A percentile compares a stretch with the other conserved stretches of the same genome.
These are phyloP conservation scores for Musca domestica DNA, from an alignment of 1,140 invertebrate species.

Conservation along the genomic window DNA sequence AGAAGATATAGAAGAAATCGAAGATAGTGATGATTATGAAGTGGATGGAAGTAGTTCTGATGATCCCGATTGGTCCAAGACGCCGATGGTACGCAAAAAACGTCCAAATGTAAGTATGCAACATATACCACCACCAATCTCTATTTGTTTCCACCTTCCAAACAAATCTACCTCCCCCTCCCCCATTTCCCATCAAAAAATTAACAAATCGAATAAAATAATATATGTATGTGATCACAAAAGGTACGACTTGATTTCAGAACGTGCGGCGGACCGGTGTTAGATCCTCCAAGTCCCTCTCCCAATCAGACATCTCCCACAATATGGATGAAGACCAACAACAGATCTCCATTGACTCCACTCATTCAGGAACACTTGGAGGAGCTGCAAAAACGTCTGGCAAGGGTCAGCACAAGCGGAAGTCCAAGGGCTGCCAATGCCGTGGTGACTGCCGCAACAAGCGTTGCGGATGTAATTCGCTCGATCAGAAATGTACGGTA, in stretches of 20 bases:
- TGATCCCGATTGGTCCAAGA: conserved; percentile 70
- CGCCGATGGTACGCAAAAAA: conserved; percentile 57
- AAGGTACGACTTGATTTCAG: conserved; percentile 23
- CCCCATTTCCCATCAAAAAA: neutral
- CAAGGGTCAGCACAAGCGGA: conserved; percentile 19
- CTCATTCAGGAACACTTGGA: conserved; percentile 23
- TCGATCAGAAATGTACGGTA: conserved; percentile 17
- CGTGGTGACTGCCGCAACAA: conserved; percentile 34
- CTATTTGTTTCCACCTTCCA: neutral
- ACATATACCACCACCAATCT: neutral
- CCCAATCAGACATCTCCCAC: neutral
- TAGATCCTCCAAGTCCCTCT: neutral
- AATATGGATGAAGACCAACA: conserved; percentile 21
- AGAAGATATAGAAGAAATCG: conserved; percentile 21
- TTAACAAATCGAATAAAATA: neutral
- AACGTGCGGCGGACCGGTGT: neutral
- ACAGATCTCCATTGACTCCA: conserved; percentile 16
- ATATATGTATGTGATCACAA: conserved; percentile 21
- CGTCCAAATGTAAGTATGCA: conserved; percentile 33
- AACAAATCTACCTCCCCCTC: too few relatives aligned
- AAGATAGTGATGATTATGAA: conserved; percentile 21
- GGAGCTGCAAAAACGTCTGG: conserved; percentile 8
- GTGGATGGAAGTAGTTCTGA: conserved; percentile 56
- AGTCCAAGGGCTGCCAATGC: conserved; percentile 33
- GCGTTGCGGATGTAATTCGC: conserved; percentile 36